Evolutionary conservation across 2,113 vertebrate genomes (phyloP), one percentile per base, ranked within the genome.

Genomic region (Cariama cristata): DNA sequence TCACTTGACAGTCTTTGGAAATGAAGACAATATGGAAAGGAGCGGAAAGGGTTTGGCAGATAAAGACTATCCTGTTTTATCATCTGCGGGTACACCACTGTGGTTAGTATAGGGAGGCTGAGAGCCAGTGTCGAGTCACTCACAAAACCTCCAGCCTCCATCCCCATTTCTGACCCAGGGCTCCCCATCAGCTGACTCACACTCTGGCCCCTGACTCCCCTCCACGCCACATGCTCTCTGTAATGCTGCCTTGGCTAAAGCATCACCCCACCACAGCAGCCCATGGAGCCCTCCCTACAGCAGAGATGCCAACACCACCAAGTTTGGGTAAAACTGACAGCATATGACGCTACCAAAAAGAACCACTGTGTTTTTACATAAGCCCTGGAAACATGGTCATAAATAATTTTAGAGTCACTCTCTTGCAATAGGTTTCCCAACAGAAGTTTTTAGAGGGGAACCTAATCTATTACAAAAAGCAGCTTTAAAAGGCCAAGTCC

Each of bases 261-360:
- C 58, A 62, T 4, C 45, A 38, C 18, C 52, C 23, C 12, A 18
- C 18, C 26, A 0, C n/a, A 42, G 33, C 17, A 86, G 59, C 58
- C 13, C 1, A 0, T 1, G 47, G 27, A 88, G 71, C 49, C 59
- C 38, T 44, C 45, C 27, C 30, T 53, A 45, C 58, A 50, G 38
- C 59, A 28, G 35, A 59, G 30, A 33, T 7, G 8, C 9, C 6
- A 3, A 52, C 1, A 20, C 5, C 66, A 44, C 44, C 0, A 0
- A 32, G 13, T 3, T 60, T 3, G 0, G 1, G 13, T 6, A 40
- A 38, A 28, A 63, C 62, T 20, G 33, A 30, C 33, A 33, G 56
- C 77, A 30, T 4, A 8, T 0, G 21, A 22, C 2, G 5, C 22
- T 20, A 67, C 68, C 26, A 12, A 63, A 58, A 71, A 60, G 35